phyloP scores from a whole-genome alignment of 1,140 invertebrate species.

The Hyphantria cunea region DNA sequence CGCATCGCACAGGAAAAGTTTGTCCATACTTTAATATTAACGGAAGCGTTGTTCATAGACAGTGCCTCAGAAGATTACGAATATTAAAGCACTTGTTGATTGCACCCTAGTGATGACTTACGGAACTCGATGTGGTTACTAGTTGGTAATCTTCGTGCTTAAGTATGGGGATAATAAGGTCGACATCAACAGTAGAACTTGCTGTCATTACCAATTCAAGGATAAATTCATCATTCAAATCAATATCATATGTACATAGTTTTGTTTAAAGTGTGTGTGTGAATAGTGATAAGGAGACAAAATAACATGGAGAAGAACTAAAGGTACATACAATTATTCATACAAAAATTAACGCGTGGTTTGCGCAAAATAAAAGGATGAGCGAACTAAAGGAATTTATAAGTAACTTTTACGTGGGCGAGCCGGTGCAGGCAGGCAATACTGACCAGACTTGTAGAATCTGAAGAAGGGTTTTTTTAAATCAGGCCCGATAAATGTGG shows the following conservation, averaged over 20 bases:
- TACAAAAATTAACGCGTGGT: no score
- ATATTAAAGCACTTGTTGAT: slow-evolving; percentile 58
- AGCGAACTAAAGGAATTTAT: no score
- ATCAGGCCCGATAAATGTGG: no score
- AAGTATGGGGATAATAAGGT: slow-evolving; percentile 37
- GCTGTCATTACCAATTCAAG: slow-evolving; percentile 30
- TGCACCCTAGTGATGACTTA: slow-evolving; percentile 53
- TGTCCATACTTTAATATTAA: slow-evolving; percentile 37
- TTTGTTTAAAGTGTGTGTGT: neutral
- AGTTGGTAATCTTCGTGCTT: slow-evolving; percentile 36
- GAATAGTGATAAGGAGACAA: no score
- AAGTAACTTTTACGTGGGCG: no score
- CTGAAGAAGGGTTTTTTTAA: no score
- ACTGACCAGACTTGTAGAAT: no score
- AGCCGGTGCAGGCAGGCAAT: no score
- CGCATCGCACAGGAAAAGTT: slow-evolving; percentile 41
- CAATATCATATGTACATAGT: neutral
- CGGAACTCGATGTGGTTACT: slow-evolving; percentile 54
- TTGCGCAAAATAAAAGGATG: no score
- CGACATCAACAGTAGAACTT: slow-evolving; percentile 27
- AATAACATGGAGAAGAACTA: no score
- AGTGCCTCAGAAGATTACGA: slow-evolving; percentile 40
- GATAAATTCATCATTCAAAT: slow-evolving; percentile 24
- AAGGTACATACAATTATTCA: no score
- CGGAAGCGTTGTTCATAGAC: slow-evolving; percentile 42